These are phyloP conservation scores for Trichopria drosophilae DNA, from an alignment of 2,888 invertebrate genomes.

Conservation along the genomic window DNA sequence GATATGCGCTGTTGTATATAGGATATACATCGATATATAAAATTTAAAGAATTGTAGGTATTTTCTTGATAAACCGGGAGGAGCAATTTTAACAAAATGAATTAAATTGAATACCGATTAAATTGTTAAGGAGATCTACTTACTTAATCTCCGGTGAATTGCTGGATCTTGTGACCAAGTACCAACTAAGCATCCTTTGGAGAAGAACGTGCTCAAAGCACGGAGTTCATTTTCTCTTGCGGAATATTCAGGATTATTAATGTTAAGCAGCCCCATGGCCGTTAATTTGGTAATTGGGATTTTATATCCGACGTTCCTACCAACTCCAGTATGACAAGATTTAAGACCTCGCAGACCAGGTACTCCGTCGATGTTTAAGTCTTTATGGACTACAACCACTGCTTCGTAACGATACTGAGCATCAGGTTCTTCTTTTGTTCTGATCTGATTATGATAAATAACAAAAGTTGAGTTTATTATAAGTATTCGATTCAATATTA, in stretches of 20 bases:
- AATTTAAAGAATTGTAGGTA: not conserved
- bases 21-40: not conserved
- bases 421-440: slow-evolving; percentile 75
- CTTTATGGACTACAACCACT: slow-evolving; percentile 78
- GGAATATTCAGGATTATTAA: slow-evolving; percentile 71
- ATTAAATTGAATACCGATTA: not conserved
- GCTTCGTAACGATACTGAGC: slow-evolving; percentile 74
- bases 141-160: slow-evolving; percentile 73
- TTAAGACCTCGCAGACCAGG: slow-evolving; percentile 74
- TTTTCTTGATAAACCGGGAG: not conserved
- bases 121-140: slow-evolving; percentile 46
- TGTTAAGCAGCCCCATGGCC: slow-evolving; percentile 68
- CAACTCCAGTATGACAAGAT: slow-evolving; percentile 86
- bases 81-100: not conserved
- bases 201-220: slow-evolving; percentile 78
- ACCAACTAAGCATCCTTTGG: slow-evolving; percentile 83
- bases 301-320: slow-evolving; percentile 87
- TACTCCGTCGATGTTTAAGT: slow-evolving; percentile 69
- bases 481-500: not conserved
- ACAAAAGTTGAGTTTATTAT: not conserved
- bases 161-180: slow-evolving; percentile 77
- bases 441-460: too few species aligned
- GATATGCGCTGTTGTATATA: not conserved
- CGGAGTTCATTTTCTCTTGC: slow-evolving; percentile 80
- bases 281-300: slow-evolving; percentile 78